Base-by-base conservation (phyloP, 2,797 vertebrate genomes). In the Harpagifer antarcticus region DNA sequence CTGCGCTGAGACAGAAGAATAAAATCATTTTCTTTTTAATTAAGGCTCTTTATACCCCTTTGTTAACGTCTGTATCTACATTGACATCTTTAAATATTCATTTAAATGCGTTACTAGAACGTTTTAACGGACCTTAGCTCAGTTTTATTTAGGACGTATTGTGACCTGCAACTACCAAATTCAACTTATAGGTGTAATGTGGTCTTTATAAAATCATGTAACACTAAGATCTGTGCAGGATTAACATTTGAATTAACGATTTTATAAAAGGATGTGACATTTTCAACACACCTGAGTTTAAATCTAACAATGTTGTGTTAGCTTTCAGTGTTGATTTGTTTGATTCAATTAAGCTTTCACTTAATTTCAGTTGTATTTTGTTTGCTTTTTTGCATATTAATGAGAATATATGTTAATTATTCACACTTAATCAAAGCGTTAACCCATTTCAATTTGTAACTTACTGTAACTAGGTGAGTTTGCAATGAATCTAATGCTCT, bases 231-330 rank as follows among this genome's bases (percentile, higher is more conserved):
- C 68, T 49, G 50, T 50, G 33, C 58, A 33, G 8, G 49, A 23
- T 10, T 5, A 11, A 19, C 15, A 52, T 19, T 50, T 56, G 2
- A 17, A 19, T 33, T 7, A 27, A 27, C 1, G 33, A 7, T 37
- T 10, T 60, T 60, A 5, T 37, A 10, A 10, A n/a, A 37, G 40
- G 43, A 31, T 47, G 63, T 12, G 50, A 42, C 43, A 16, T 69
- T 70, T 78, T 52, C 47, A 64, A 53, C 17, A 40, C 37, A 27
- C 9, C 45, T 1, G 16, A 12, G 17, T 62, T n/a, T 45, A 48
- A 19, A 15, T 20, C 8, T 6, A 56, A 15, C 9, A 11, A 16
- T 23, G 23, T 12, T 50, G 19, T 58, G 9, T 50, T 31, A 37
- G 3, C 9, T 37, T 44, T 19, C 0, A 31, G 2, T 53, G 9